Evolutionary conservation across 2,113 vertebrate species (phyloP), one percentile per base, ranked within the genome.

Genomic region (Nerophis lumbriciformis): DNA sequence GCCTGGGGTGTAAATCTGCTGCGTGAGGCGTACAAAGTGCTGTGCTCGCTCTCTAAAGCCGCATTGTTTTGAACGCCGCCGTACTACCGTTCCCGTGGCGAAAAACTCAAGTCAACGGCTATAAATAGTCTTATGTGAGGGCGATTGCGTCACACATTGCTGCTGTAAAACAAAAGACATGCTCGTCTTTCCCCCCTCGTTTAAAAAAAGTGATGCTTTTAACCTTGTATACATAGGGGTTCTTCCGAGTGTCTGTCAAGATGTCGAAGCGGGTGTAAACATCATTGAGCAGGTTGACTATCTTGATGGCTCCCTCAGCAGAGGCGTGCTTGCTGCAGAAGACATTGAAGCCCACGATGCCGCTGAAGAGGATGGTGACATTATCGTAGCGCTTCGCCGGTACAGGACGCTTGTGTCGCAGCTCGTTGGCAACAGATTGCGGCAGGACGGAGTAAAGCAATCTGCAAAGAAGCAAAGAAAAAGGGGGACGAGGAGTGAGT

Each of bases 241-340:
- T 99, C 78, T 92, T 95, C 76, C 96, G 88, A 28, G 97, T 96
- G 79, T 98, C 96, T 0, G 97, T 99, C 80, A 99, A 84, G 67
- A 97, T 98, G 87, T 99, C 97, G 76, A 99, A 99, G 62, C 94
- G 94, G 0, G 97, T 99, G 79, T 99, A 99, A 72, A 99, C 91
- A 75, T 98, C 97, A 2, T 98, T 99, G 84, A 99, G 88, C 63
- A 99, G 94, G 78, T 98, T 99, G 66, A 99, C 97, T 42, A 99
- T 99, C 89, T 97, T 98, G 91, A 99, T 99, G 81, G 97, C 97
- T 51, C 97, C 97, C 82, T 98, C 96, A 8, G 96, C 95, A 8
- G 96, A 98, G 7, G 97, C 97, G 6, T 99, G 97, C 76, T 98
- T 98, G 83, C 94, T 97, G 63, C 97, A 99, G 83, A 99, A 98